These are phyloP conservation scores for Sinocyclocheilus maitianheensis DNA, from an alignment of 2,113 vertebrate species.

Conservation along the genomic window DNA sequence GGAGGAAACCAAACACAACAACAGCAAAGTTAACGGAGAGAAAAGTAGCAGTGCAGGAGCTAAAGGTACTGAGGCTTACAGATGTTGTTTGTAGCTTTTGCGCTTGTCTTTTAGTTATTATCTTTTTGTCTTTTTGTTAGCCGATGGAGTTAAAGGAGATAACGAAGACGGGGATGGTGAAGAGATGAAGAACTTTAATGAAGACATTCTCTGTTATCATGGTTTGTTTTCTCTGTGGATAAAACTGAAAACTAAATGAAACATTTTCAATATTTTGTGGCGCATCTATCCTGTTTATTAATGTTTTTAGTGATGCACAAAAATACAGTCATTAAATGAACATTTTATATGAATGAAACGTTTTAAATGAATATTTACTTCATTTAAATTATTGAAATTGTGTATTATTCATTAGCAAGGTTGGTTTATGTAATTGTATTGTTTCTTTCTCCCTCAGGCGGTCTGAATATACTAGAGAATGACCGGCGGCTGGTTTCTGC, in stretches of 20 bases:
- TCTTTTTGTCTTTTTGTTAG: neutral
- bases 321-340: neutral
- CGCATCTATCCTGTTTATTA: neutral
- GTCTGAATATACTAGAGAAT: slow-evolving; percentile 86
- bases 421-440: neutral
- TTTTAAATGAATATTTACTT: neutral
- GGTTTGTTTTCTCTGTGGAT: slow-evolving; percentile 70
- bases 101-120: neutral
- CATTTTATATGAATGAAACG: neutral
- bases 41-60: slow-evolving; percentile 62
- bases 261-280: neutral
- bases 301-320: neutral
- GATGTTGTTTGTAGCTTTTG: neutral
- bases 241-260: neutral
- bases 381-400: neutral
- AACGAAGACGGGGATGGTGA: slow-evolving; percentile 81
- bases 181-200: slow-evolving; percentile 94
- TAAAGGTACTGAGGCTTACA: slow-evolving; percentile 67
- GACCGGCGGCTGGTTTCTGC: slow-evolving; percentile 87
- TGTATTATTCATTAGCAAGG: neutral
- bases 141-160: slow-evolving; percentile 42
- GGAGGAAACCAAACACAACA: slow-evolving; percentile 81
- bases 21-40: slow-evolving; percentile 85
- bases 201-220: slow-evolving; percentile 93
- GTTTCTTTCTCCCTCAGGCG: slow-evolving; percentile 71